Conservation (phyloP, 2,113 vertebrate species). For the Psilopogon haemacephalus region DNA sequence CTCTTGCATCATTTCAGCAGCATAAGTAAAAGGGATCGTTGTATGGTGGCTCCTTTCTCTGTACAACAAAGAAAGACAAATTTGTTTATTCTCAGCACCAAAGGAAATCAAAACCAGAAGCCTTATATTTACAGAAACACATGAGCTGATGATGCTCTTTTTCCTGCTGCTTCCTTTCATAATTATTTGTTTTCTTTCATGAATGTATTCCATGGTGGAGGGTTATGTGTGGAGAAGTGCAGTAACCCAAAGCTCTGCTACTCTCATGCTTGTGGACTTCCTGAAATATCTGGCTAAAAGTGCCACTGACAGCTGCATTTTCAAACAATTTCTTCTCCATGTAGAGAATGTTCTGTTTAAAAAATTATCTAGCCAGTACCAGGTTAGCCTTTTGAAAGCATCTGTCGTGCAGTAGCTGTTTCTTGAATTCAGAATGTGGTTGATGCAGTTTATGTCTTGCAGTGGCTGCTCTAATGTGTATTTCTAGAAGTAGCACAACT, state of each 20-base stretch:
- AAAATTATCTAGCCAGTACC: background rate
- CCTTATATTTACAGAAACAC: background rate
- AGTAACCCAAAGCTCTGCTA: background rate
- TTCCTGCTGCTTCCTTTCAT: background rate
- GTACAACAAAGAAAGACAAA: background rate
- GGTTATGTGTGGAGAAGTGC: background rate
- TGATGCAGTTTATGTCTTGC: background rate
- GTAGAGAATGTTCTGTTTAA: background rate
- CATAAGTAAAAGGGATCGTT: background rate
- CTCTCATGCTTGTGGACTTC: background rate
- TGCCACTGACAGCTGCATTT: background rate
- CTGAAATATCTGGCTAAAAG: background rate
- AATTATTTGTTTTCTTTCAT: constrained; percentile 14
- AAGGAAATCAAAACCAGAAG: constrained; percentile 39
- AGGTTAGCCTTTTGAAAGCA: background rate
- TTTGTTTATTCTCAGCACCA: background rate
- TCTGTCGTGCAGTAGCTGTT: background rate
- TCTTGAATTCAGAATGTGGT: background rate
- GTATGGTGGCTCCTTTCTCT: background rate
- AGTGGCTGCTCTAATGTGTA: background rate
- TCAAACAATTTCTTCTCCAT: background rate
- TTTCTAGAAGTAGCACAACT: background rate
- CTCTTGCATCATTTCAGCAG: background rate
- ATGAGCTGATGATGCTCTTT: background rate
- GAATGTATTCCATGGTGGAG: background rate